phyloP scores from a whole-genome alignment of 2,888 invertebrate genomes.

The Lordiphosa andalusiaca region DNA sequence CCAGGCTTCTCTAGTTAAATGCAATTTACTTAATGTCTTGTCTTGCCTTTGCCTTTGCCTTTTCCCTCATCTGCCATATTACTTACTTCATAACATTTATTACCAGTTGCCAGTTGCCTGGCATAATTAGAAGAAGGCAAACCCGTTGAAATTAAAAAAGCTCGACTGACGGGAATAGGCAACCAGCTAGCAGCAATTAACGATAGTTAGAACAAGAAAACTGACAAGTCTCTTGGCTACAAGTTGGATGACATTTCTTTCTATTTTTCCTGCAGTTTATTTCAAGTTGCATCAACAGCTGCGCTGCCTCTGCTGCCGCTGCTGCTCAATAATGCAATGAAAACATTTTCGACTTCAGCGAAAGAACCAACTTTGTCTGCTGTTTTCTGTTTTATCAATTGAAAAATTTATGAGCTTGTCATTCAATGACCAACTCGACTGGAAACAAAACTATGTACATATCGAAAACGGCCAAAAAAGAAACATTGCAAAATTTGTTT shows the following conservation, averaged over 20 bases:
- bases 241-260: slow-evolving; percentile 19
- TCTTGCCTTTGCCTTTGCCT: slow-evolving; percentile 16
- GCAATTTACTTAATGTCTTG: slow-evolving; percentile 53
- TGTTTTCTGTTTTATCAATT: slow-evolving; percentile 36
- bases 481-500: slow-evolving; percentile 28
- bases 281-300: slow-evolving; percentile 12
- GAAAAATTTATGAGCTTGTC: slow-evolving; percentile 64
- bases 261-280: slow-evolving; percentile 26
- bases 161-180: slow-evolving; percentile 4
- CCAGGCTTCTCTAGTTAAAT: slow-evolving; percentile 38
- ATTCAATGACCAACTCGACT: slow-evolving; percentile 28
- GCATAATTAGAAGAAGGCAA: slow-evolving; percentile 66
- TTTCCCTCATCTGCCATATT: slow-evolving; percentile 37
- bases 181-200: slow-evolving; percentile 52
- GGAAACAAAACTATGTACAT: slow-evolving; percentile 3
- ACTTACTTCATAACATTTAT: slow-evolving; percentile 68
- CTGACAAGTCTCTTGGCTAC: slow-evolving; percentile 26
- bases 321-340: slow-evolving; percentile 67
- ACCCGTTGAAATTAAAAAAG: slow-evolving; percentile 55
- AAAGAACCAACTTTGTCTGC: slow-evolving; percentile 32
- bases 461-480: slow-evolving; percentile 28
- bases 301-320: slow-evolving; percentile 16
- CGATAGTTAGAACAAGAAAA: slow-evolving; percentile 45
- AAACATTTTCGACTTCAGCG: slow-evolving; percentile 59
- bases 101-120: slow-evolving; percentile 16